Evolutionary conservation across 2,797 vertebrate genomes (phyloP).

Genomic region (Anolis apletophallus): DNA sequence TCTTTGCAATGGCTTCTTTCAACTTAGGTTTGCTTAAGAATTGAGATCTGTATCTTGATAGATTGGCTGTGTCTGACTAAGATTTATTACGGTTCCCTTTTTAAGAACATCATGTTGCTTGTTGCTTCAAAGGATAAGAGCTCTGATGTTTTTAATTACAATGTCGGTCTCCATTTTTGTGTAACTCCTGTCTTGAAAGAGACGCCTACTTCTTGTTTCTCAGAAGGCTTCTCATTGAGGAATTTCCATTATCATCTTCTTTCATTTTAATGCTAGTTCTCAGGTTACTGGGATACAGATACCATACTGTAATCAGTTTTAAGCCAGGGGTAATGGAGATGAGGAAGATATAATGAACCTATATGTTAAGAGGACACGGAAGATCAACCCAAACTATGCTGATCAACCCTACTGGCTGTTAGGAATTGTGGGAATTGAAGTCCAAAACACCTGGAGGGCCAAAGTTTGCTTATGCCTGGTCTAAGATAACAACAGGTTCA

Average conservation of each 20-base stretch:
- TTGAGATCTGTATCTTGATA: background rate
- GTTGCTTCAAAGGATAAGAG: background rate
- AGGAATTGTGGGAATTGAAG: too few species aligned
- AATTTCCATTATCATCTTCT: background rate
- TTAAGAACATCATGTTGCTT: background rate
- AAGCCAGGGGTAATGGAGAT: background rate
- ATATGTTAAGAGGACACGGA: background rate
- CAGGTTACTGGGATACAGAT: background rate
- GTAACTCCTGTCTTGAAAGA: conserved; percentile 19
- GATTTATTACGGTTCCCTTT: conserved; percentile 13
- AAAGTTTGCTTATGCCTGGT: too few species aligned
- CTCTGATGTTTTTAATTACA: conserved; percentile 16
- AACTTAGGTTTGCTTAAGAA: background rate
- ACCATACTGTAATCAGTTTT: background rate
- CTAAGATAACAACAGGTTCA: too few species aligned
- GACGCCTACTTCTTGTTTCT: background rate
- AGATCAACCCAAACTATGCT: background rate
- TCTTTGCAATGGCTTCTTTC: background rate
- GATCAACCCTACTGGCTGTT: too few species aligned
- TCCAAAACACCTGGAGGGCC: too few species aligned
- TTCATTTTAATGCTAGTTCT: background rate
- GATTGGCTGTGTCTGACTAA: background rate
- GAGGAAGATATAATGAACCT: background rate
- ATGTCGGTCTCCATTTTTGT: background rate
- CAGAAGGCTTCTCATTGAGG: background rate